Base-by-base conservation (phyloP, 2,888 invertebrate species). In the Caenorhabditis sp. region DNA sequence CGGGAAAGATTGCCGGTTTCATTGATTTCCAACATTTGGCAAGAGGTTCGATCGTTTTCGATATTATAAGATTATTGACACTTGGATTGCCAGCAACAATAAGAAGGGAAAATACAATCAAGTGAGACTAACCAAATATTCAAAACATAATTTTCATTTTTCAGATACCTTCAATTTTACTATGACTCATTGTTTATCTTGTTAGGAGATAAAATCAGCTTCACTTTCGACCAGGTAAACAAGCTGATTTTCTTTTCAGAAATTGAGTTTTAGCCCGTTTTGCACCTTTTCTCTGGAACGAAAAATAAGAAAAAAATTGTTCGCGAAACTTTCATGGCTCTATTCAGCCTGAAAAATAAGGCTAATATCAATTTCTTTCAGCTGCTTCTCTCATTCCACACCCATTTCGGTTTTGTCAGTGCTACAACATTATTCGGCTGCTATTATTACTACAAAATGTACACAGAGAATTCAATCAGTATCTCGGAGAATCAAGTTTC, bases 391-490 rank as follows among this genome's bases (percentile, higher is more conserved):
- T 66, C 70, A 0, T 70, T 59, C 50, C 38, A 27, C 8, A 59
- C 54, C 50, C 70, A 70, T 38, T 70, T 66, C 57, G 63, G 63
- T 43, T 70, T 63, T 63, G 63, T 70, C 26, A 70, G 63, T 52
- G 70, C 70, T 1, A 67, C 66, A 25, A 59, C 70, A 36, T 26
- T 70, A 17, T 70, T 70, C 63, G 66, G 70, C 54, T 21, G 66
- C 21, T 59, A 27, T 10, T 70, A 70, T 25, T 70, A 70, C n/a
- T 70, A 70, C 38, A 70, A 70, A 60, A 70, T 70, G 70, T 70
- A 70, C 54, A 70, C 59, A n/a, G 70, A 70, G 1, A 14, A 50
- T 14, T 21, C 49, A 8, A 54, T 70, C 25, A 63, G 54, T 25
- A 25, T 59, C 10, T 8, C 53, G 4, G 27, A 20, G 3, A 54